These are phyloP conservation scores for Cryptotis parvus DNA, from an alignment of 2,113 vertebrate species.

Conservation along the genomic window DNA sequence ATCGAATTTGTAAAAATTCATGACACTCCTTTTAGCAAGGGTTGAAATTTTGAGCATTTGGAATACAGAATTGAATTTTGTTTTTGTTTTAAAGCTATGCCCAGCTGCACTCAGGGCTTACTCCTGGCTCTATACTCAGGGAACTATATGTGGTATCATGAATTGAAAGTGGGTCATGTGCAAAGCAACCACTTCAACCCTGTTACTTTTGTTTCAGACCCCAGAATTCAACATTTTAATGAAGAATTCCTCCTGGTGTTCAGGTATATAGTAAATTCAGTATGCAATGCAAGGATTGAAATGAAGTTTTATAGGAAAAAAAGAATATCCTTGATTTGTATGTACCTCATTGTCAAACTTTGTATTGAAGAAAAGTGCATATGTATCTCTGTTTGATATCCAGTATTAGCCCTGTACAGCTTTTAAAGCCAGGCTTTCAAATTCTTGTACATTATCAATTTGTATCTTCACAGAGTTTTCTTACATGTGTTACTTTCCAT, in stretches of 20 bases:
- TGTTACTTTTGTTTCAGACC: too few relatives aligned
- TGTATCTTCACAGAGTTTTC: background rate
- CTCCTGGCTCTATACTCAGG: too few relatives aligned
- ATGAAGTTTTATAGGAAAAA: background rate
- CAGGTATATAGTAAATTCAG: background rate
- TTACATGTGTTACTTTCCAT: background rate
- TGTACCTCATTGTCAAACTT: background rate
- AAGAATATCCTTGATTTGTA: background rate
- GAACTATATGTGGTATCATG: too few relatives aligned
- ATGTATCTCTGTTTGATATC: background rate
- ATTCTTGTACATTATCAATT: background rate
- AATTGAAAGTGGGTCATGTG: too few relatives aligned
- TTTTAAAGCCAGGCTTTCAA: constrained; percentile 19
- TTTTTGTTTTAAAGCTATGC: too few relatives aligned
- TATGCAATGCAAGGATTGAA: background rate
- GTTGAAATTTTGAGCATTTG: background rate
- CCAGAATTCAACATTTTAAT: background rate
- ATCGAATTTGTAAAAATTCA: constrained; percentile 8
- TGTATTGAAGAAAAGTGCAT: constrained; percentile 20
- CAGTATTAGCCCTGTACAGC: background rate
- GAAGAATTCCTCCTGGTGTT: background rate
- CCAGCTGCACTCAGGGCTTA: too few relatives aligned
- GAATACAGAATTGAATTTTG: too few relatives aligned
- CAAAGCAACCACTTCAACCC: too few relatives aligned
- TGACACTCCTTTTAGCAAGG: background rate